These are phyloP conservation scores for Diarsia rubi DNA, from an alignment of 2,888 invertebrate genomes.

Conservation along the genomic window DNA sequence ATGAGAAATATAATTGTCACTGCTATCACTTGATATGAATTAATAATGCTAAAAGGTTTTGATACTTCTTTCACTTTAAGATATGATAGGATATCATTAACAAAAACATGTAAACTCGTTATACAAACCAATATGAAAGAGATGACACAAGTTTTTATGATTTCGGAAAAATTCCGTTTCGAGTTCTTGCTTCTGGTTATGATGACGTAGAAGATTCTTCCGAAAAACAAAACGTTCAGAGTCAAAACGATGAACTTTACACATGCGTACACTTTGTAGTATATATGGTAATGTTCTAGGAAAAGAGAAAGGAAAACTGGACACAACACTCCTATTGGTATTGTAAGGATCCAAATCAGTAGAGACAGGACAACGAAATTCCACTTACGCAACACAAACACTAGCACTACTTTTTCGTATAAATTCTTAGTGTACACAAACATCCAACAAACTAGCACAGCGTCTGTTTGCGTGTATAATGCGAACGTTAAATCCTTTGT, in stretches of 20 bases:
- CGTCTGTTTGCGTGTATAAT: constrained; percentile 76
- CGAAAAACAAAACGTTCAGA: constrained; percentile 75
- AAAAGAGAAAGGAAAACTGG: constrained; percentile 43
- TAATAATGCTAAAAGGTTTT: constrained; percentile 56
- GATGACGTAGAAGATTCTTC: constrained; percentile 77
- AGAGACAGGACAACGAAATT: constrained; percentile 68
- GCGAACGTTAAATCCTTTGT: constrained; percentile 61
- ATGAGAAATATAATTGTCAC: constrained; percentile 67
- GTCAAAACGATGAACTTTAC: constrained; percentile 75
- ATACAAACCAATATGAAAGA: constrained; percentile 72
- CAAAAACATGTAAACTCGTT: constrained; percentile 78
- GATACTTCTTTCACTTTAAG: constrained; percentile 12
- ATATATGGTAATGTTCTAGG: constrained; percentile 20
- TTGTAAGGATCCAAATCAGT: constrained; percentile 72
- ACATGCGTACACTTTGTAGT: constrained; percentile 70
- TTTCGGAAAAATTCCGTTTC: constrained; percentile 40
- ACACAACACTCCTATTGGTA: constrained; percentile 73
- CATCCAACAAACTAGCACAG: constrained; percentile 79
- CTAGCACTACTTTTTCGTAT: constrained; percentile 80
- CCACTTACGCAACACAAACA: constrained; percentile 70
- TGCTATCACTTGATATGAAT: constrained; percentile 67
- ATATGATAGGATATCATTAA: constrained; percentile 72
- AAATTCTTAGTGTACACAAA: constrained; percentile 81
- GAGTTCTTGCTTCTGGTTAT: constrained; percentile 53
- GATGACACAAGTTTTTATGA: constrained; percentile 68